phyloP scores from a whole-genome alignment of 2,888 invertebrate species.

The Nemapogon koenigi region DNA sequence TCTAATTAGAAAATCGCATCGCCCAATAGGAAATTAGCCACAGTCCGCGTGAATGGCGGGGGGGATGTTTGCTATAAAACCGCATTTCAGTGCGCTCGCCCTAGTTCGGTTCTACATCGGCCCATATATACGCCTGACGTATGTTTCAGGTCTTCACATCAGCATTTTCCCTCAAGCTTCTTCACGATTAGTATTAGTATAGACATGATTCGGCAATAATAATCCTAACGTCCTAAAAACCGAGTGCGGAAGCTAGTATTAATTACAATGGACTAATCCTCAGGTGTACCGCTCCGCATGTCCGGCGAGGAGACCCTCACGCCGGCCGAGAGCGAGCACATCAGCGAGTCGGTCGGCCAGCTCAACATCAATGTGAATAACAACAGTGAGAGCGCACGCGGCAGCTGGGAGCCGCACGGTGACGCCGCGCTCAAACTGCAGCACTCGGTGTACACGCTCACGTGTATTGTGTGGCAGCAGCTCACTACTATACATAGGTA shows the following conservation, averaged over 20 bases:
- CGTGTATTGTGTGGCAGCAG: slow-evolving; percentile 88
- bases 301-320: slow-evolving; percentile 31
- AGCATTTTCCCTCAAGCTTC: no score
- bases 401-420: slow-evolving; percentile 21
- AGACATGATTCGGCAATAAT: no score
- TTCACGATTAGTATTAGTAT: no score
- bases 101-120: no score
- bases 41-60: no score
- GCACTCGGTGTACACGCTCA: slow-evolving; percentile 85
- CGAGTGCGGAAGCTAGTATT: background rate
- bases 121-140: no score
- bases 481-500: slow-evolving; percentile 87
- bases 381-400: slow-evolving; percentile 16
- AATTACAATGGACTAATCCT: background rate
- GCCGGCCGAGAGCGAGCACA: slow-evolving; percentile 21
- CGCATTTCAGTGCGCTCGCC: no score
- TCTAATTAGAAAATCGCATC: no score
- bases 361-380: slow-evolving; percentile 14
- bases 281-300: slow-evolving; percentile 33
- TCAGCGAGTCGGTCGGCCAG: slow-evolving; percentile 10
- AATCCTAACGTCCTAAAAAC: no score
- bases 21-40: no score
- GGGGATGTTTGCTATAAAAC: no score
- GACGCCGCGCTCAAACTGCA: slow-evolving; percentile 82
- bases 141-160: no score